Conservation (phyloP, 2,113 vertebrate species). For the Rhabdornis inornatus region DNA sequence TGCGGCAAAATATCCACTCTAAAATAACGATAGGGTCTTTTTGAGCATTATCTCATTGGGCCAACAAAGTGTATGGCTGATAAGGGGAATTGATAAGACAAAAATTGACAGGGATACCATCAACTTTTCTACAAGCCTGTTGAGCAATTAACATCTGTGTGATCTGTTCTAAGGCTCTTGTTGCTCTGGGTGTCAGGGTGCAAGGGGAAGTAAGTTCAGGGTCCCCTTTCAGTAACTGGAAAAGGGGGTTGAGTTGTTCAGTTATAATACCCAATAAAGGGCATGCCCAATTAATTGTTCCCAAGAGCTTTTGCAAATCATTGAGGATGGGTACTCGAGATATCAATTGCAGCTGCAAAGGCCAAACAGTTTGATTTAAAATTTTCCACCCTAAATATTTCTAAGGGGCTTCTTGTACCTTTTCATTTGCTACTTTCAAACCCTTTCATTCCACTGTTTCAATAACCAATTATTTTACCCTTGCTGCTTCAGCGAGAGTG, state of each 20-base stretch:
- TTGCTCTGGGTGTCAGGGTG: neutral
- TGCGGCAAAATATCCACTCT: too few species aligned
- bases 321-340: accelerated
- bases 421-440: neutral
- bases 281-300: neutral
- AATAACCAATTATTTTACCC: neutral
- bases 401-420: neutral
- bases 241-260: neutral
- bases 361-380: neutral
- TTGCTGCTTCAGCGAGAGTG: neutral
- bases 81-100: neutral
- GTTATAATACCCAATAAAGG: neutral
- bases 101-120: neutral
- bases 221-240: neutral
- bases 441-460: neutral
- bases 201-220: neutral
- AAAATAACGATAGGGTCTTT: too few species aligned
- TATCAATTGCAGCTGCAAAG: neutral
- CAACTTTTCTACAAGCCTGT: neutral
- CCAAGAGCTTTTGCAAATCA: neutral
- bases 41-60: too few species aligned
- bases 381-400: neutral
- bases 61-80: too few species aligned
- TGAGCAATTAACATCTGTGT: neutral
- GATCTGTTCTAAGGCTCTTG: neutral